These are phyloP conservation scores for Chrysaora quinquecirrha DNA, from an alignment of 30 jellyfish, hydroid and myxozoan species.

Conservation along the genomic window DNA sequence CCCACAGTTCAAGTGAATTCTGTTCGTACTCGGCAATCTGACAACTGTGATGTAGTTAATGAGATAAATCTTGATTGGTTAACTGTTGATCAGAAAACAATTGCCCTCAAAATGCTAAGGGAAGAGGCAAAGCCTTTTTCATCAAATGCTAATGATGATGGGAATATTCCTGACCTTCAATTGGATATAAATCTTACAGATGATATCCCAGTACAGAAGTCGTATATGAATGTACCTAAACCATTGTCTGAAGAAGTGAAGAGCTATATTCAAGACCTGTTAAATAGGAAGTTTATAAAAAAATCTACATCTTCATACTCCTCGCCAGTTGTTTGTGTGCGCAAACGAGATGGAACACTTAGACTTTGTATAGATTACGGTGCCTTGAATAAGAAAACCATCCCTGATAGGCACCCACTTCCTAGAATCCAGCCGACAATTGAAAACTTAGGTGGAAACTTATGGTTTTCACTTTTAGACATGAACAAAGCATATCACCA, in stretches of 20 bases:
- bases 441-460: slow-evolving; percentile 48
- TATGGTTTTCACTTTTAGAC: slow-evolving; percentile 8
- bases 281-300: slow-evolving; percentile 17
- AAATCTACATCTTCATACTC: too few relatives aligned
- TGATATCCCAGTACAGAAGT: slow-evolving; percentile 29
- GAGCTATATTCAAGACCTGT: slow-evolving; percentile 19
- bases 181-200: slow-evolving; percentile 36
- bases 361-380: slow-evolving; percentile 44
- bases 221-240: slow-evolving; percentile 43
- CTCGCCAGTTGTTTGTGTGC: slow-evolving; percentile 44
- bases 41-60: slow-evolving; percentile 6
- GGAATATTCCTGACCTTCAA: slow-evolving; percentile 28
- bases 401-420: slow-evolving; percentile 46
- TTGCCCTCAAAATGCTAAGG: slow-evolving; percentile 6
- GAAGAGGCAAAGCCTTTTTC: slow-evolving; percentile 25
- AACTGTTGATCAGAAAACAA: slow-evolving; percentile 16
- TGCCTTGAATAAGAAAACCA: slow-evolving; percentile 25
- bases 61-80: slow-evolving; percentile 32
- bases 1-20: slow-evolving; percentile 4
- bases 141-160: slow-evolving; percentile 35
- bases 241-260: slow-evolving; percentile 38
- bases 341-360: slow-evolving; percentile 28
- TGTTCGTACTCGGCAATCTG: slow-evolving; percentile 6
- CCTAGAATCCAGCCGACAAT: slow-evolving; percentile 37
- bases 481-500: slow-evolving; percentile 40